Evolutionary conservation across 2,113 vertebrate species (phyloP).

Genomic region (Microtus richardsoni): DNA sequence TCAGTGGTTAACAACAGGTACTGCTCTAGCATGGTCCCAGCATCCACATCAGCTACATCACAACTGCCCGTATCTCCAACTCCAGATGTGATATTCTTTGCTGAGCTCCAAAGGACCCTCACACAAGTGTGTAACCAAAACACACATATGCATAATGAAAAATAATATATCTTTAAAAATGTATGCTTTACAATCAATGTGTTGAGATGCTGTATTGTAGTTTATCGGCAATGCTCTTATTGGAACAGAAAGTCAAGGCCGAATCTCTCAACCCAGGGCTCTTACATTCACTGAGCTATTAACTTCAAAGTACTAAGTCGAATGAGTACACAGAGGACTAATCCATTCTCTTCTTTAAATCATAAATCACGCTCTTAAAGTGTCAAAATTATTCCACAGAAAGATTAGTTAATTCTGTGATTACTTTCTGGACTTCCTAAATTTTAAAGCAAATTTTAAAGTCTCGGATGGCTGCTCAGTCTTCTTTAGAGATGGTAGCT

Average conservation of each 20-base stretch:
- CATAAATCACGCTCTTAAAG: slow-evolving; percentile 48
- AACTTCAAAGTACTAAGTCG: slow-evolving; percentile 42
- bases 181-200: neutral
- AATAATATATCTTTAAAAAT: neutral
- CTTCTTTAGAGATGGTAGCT: slow-evolving; percentile 10
- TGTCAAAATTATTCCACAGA: slow-evolving; percentile 58
- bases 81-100: neutral
- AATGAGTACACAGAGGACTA: neutral
- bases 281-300: slow-evolving; percentile 55
- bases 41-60: neutral
- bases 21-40: neutral
- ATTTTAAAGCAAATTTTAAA: slow-evolving; percentile 62
- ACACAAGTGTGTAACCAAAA: neutral
- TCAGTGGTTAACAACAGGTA: neutral
- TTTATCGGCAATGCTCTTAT: slow-evolving; percentile 45
- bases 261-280: neutral
- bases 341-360: slow-evolving; percentile 48
- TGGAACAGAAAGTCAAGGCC: slow-evolving; percentile 49
- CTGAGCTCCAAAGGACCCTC: neutral
- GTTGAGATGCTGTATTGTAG: slow-evolving; percentile 8
- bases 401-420: slow-evolving; percentile 46
- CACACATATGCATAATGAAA: neutral
- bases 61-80: neutral
- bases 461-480: slow-evolving; percentile 32
- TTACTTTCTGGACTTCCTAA: slow-evolving; percentile 31